These are phyloP conservation scores for Agapornis canus DNA, from an alignment of 2,797 vertebrate species.

Conservation along the genomic window DNA sequence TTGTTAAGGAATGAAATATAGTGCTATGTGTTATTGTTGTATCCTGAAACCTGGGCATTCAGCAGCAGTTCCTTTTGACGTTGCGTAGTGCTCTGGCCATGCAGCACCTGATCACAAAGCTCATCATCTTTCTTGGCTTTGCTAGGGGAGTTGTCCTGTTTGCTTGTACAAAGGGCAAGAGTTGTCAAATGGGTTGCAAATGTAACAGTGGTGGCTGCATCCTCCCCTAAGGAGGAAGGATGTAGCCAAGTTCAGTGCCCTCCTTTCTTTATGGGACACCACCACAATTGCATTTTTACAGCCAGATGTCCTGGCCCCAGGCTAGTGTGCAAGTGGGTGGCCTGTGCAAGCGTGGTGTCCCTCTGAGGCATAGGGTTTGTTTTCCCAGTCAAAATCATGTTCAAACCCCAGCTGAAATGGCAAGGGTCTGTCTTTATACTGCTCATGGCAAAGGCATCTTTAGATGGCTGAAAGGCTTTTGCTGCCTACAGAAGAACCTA, in stretches of 20 bases:
- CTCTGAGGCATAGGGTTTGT: neutral
- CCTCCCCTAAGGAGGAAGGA: neutral
- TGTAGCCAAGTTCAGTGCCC: neutral
- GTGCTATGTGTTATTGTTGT: neutral
- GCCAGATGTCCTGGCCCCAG: neutral
- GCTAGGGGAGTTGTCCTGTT: neutral
- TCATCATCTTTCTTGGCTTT: neutral
- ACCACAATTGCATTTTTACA: neutral
- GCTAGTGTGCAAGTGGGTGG: neutral
- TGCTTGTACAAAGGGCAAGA: neutral
- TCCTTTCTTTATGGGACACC: neutral
- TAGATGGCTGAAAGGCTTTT: neutral
- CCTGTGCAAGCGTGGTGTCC: neutral
- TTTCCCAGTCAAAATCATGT: neutral
- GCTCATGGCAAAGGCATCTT: neutral
- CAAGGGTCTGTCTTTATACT: neutral
- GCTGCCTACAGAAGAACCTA: neutral
- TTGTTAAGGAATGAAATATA: conserved; percentile 59
- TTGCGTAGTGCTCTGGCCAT: neutral
- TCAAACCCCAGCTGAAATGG: neutral
- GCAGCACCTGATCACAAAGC: neutral
- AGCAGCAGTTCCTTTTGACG: neutral
- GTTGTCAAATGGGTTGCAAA: neutral
- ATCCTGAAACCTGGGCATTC: neutral
- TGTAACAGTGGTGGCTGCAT: neutral